Percentiles rank a stretch among this genome's conserved stretches.
These are phyloP conservation scores for Panonychus citri DNA, from an alignment of 1,140 invertebrate genomes.

Conservation along the genomic window DNA sequence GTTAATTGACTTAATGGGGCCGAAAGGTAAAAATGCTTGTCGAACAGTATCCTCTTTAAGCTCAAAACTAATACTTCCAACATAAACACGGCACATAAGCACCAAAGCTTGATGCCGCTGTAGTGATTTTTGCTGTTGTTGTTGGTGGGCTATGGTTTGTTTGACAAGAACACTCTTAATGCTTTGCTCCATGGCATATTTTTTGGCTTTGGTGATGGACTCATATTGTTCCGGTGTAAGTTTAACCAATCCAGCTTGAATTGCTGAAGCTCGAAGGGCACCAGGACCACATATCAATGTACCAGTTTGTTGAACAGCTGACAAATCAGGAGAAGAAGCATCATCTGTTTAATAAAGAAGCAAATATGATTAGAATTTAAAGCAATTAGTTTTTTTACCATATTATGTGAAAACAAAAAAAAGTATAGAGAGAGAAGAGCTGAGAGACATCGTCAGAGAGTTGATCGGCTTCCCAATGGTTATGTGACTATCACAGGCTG, in stretches of 20 bases:
- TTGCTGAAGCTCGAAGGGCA: constrained; percentile 25
- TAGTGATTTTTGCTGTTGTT: constrained; percentile 59
- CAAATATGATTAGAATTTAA: too few relatives aligned
- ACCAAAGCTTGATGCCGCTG: constrained; percentile 79
- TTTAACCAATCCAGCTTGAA: constrained; percentile 26
- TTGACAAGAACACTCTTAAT: constrained; percentile 97
- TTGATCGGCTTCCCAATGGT: too few relatives aligned
- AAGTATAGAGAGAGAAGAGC: too few relatives aligned
- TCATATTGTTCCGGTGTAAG: constrained; percentile 60
- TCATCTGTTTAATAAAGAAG: too few relatives aligned
- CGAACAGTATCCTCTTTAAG: constrained; percentile 95
- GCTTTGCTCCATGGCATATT: constrained; percentile 98
- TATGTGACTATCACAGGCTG: too few relatives aligned
- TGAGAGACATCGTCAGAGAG: too few relatives aligned
- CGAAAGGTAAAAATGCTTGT: constrained; percentile 88
- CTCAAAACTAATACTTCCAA: constrained; percentile 98
- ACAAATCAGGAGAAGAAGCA: constrained; percentile 3
- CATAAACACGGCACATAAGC: constrained; percentile 93
- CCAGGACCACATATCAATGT: constrained; percentile 55
- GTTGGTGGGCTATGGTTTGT: constrained; percentile 92
- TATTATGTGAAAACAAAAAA: too few relatives aligned
- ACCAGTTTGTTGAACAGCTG: constrained; percentile 38
- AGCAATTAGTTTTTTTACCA: too few relatives aligned
- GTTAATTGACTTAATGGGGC: constrained; percentile 96
- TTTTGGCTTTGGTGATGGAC: constrained; percentile 75